Base-by-base conservation (phyloP, 2,113 vertebrate species). In the Motacilla alba region DNA sequence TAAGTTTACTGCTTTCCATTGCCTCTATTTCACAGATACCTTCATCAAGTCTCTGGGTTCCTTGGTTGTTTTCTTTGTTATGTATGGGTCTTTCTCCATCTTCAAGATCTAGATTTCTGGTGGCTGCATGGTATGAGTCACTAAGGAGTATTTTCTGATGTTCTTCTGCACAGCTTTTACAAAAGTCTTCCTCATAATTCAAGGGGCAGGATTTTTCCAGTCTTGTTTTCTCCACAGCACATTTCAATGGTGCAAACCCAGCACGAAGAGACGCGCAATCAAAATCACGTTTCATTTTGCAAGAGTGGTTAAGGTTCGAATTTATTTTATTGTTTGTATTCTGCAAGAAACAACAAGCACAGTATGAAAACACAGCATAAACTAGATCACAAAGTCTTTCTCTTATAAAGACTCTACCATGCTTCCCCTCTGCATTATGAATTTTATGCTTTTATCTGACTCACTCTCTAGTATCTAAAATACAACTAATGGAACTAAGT, bases 61-160 rank as follows among this genome's bases (percentile, higher is more conserved):
- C 58, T 66, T 85, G 83, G 24, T 88, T 94, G 83, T 98, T 98
- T 97, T 98, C 98, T 94, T 98, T 98, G 78, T 98, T 98, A 91
- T 98, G 87, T 37, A 97, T 53, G 15, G 89, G 96, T 50, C 91
- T 97, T 62, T 56, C 92, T 92, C 97, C 97, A 56, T 95, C 87
- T 88, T 98, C 89, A 78, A 88, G 69, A 68, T 88, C 87, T 70
- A 62, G 26, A 87, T 35, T 89, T 27, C 52, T 92, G 55, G 93
- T 76, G n/a, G 68, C 95, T 26, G 33, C 60, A 47, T 91, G 37
- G 13, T 95, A 63, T 13, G 96, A 93, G 41, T 93, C 92, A 46
- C 44, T 62, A 59, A 82, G 83, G 10, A 89, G 68, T 10, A 93
- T 53, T 47, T 83, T 95, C 44, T 97, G 93, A 52, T 92, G 92